phyloP scores from a whole-genome alignment of 2,888 invertebrate species.

The Formica aserva region DNA sequence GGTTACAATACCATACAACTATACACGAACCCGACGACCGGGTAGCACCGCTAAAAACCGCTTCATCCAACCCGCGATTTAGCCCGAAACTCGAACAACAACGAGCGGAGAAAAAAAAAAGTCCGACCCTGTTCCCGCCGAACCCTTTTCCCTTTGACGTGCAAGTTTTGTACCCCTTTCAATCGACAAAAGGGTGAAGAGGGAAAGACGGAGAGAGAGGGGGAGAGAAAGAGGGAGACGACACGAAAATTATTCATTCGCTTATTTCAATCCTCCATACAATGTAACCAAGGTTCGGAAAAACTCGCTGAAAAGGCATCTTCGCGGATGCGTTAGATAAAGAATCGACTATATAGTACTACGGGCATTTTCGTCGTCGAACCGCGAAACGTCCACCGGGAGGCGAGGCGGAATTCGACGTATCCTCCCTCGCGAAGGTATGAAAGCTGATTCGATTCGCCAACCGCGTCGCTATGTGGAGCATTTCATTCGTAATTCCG shows the following conservation, averaged over 20 bases:
- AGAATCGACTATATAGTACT: background rate
- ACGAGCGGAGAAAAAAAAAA: background rate
- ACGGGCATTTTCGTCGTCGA: background rate
- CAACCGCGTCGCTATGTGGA: slow-evolving; percentile 68
- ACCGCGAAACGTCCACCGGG: slow-evolving; percentile 31
- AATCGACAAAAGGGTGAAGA: slow-evolving; percentile 10
- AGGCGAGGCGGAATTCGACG: slow-evolving; percentile 51
- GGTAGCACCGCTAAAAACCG: slow-evolving; percentile 41
- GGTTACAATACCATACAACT: slow-evolving; percentile 43
- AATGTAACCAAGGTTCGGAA: background rate
- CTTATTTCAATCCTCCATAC: background rate
- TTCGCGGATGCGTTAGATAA: background rate
- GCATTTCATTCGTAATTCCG: slow-evolving; percentile 75
- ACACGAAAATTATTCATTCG: slow-evolving; percentile 28
- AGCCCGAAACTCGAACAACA: slow-evolving; percentile 43
- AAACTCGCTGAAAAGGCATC: background rate
- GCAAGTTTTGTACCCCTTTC: slow-evolving; percentile 31
- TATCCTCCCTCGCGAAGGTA: slow-evolving; percentile 59
- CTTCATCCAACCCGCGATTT: slow-evolving; percentile 28
- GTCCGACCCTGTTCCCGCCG: slow-evolving; percentile 37
- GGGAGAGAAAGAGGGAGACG: background rate
- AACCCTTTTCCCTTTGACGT: slow-evolving; percentile 40
- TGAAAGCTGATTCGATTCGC: slow-evolving; percentile 67
- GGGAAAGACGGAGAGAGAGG: too few relatives aligned
- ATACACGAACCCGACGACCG: slow-evolving; percentile 36